Evolutionary conservation across 1,140 invertebrate species (phyloP).

Genomic region (Drosophila arizonae): DNA sequence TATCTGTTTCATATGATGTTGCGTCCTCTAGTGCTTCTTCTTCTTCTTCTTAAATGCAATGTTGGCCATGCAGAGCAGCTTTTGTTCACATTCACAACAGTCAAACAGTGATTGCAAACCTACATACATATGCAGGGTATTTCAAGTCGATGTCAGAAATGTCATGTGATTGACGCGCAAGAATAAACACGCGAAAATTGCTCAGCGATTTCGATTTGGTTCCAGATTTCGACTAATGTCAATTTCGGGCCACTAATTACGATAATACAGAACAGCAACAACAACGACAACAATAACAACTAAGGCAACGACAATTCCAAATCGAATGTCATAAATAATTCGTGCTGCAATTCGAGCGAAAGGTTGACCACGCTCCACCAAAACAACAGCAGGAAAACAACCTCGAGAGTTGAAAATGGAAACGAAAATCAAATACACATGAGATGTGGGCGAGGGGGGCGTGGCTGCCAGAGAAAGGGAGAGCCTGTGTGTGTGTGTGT

Average conservation of each 20-base stretch:
- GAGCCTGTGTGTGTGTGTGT: background rate
- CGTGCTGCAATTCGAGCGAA: slow-evolving; percentile 29
- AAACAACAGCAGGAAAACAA: slow-evolving; percentile 14
- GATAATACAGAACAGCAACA: slow-evolving; percentile 16
- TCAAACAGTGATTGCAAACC: too few species aligned
- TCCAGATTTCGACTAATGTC: slow-evolving; percentile 18
- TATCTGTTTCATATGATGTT: too few species aligned
- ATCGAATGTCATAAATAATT: slow-evolving; percentile 49
- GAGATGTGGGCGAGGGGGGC: background rate
- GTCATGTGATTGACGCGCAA: background rate
- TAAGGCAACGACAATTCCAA: slow-evolving; percentile 10
- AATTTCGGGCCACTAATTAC: slow-evolving; percentile 38
- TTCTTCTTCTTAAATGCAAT: too few species aligned
- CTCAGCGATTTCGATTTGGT: slow-evolving; percentile 13
- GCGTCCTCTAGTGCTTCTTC: too few species aligned
- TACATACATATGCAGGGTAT: background rate
- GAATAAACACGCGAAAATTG: slow-evolving; percentile 12
- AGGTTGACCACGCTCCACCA: slow-evolving; percentile 23
- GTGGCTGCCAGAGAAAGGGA: background rate
- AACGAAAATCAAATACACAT: slow-evolving; percentile 31
- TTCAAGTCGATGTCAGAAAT: background rate
- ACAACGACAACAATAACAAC: background rate
- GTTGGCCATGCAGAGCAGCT: too few species aligned
- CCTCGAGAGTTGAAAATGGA: slow-evolving; percentile 42
- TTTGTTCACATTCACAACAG: too few species aligned